Percentiles rank a stretch among this genome's conserved stretches.
phyloP scores from a whole-genome alignment of 1,140 invertebrate species.

The Meloidogyne exigua region DNA sequence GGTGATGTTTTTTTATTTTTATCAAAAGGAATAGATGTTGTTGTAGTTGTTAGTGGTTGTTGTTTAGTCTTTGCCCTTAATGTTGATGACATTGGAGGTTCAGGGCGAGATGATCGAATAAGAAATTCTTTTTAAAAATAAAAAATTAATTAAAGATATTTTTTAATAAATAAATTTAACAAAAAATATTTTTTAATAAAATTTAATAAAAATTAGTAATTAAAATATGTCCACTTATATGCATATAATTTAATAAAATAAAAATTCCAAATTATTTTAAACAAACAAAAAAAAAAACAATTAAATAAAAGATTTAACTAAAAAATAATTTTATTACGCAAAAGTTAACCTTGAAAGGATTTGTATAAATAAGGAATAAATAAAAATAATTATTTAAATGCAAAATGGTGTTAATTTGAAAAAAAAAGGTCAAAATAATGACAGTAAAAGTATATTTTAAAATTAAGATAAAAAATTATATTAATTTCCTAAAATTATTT shows the following conservation, averaged over 20 bases:
- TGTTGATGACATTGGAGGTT: conserved; percentile 12
- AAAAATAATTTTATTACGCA: too few species aligned
- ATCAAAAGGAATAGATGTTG: not conserved
- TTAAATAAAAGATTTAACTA: too few species aligned
- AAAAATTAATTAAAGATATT: not conserved
- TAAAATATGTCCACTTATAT: too few species aligned
- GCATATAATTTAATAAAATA: too few species aligned
- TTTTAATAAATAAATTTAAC: not conserved
- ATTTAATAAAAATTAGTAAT: too few species aligned
- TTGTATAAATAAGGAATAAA: not conserved
- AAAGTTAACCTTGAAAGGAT: too few species aligned
- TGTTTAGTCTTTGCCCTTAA: not conserved
- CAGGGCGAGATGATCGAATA: conserved; percentile 15
- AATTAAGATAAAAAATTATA: not conserved
- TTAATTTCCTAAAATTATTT: too few species aligned
- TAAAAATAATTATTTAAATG: not conserved
- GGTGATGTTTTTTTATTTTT: not conserved
- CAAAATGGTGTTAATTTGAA: not conserved
- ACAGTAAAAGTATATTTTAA: too few species aligned
- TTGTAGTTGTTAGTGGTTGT: not conserved
- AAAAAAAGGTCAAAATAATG: not conserved
- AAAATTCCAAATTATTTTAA: too few species aligned
- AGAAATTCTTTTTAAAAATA: conserved; percentile 7
- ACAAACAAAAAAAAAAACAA: too few species aligned
- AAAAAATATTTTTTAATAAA: not conserved